Evolutionary conservation across 2,113 vertebrate species (phyloP).

Genomic region (Leptodactylus fuscus): DNA sequence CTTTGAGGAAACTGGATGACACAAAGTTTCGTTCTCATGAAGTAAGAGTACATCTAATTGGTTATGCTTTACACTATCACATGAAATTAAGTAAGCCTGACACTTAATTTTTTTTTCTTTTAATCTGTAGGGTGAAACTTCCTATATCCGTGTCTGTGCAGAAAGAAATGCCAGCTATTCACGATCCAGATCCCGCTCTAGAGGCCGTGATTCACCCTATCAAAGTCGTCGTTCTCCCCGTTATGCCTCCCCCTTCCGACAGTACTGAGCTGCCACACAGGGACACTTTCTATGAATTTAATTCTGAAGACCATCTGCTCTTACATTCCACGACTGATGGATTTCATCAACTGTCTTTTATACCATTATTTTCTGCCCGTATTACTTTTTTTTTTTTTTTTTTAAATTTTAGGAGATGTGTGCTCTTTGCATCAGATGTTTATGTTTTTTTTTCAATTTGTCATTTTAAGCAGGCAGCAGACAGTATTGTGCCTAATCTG

Average conservation of each 20-base stretch:
- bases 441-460: slow-evolving; percentile 25
- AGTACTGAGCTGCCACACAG: slow-evolving; percentile 71
- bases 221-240: slow-evolving; percentile 86
- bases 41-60: slow-evolving; percentile 67
- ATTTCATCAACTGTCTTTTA: slow-evolving; percentile 61
- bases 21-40: slow-evolving; percentile 85
- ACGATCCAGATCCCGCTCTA: slow-evolving; percentile 87
- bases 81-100: not conserved
- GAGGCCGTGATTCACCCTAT: slow-evolving; percentile 87
- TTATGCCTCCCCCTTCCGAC: slow-evolving; percentile 85
- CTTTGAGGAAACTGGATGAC: slow-evolving; percentile 81
- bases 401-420: slow-evolving; percentile 41
- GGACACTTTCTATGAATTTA: slow-evolving; percentile 67
- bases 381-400: slow-evolving; percentile 22
- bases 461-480: slow-evolving; percentile 48
- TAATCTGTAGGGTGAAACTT: slow-evolving; percentile 83
- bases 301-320: slow-evolving; percentile 69
- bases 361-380: slow-evolving; percentile 51
- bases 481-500: slow-evolving; percentile 51
- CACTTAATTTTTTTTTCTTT: slow-evolving; percentile 49
- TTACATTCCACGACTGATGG: slow-evolving; percentile 75
- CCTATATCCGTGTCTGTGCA: slow-evolving; percentile 87
- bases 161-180: slow-evolving; percentile 87
- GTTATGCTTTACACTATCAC: not conserved
- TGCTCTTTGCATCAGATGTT: slow-evolving; percentile 52